Percentiles rank a stretch among this genome's conserved stretches.
phyloP scores from a whole-genome alignment of 2,888 invertebrate species.

The Nomada fucata region DNA sequence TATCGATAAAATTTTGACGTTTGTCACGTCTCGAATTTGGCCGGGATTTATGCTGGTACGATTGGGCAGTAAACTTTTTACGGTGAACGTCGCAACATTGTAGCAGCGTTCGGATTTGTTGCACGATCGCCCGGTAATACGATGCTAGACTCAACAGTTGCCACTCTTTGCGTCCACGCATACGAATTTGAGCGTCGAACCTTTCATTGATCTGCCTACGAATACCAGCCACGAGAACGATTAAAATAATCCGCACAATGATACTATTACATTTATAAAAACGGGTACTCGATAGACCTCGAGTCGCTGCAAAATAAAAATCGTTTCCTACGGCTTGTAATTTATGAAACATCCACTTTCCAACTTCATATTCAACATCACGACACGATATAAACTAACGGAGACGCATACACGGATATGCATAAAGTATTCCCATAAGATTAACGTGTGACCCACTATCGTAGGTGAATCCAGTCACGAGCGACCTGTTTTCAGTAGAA shows the following conservation, averaged over 20 bases:
- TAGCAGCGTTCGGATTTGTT: background rate
- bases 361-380: too few relatives aligned
- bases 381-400: too few relatives aligned
- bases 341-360: too few relatives aligned
- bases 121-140: background rate
- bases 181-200: background rate
- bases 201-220: too few relatives aligned
- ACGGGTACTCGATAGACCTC: too few relatives aligned
- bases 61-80: background rate
- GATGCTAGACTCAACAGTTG: constrained; percentile 32
- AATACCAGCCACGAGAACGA: too few relatives aligned
- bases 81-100: background rate
- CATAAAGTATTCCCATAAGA: too few relatives aligned
- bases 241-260: too few relatives aligned
- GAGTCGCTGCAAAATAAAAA: too few relatives aligned
- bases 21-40: constrained; percentile 19
- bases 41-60: background rate
- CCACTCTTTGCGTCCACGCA: background rate
- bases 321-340: too few relatives aligned
- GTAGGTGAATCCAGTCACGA: background rate
- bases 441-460: background rate
- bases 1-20: background rate
- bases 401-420: too few relatives aligned
- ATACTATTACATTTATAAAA: too few relatives aligned
- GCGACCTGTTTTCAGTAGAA: background rate